phyloP scores from a whole-genome alignment of 2,888 invertebrate genomes.

The Apotomis turbidana region DNA sequence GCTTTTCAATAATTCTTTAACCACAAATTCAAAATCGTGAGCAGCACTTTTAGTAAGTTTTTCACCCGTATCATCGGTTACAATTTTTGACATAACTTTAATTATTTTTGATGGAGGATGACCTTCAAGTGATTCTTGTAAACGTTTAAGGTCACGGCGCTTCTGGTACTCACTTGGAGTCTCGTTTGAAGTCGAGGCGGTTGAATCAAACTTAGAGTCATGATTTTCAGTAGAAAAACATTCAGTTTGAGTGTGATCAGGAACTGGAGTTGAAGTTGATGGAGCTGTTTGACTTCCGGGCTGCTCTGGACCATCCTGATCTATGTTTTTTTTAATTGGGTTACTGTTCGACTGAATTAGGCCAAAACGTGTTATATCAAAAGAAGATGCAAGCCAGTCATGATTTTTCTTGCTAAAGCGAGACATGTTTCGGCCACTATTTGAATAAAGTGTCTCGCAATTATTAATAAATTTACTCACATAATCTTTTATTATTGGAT shows the following conservation, averaged over 20 bases:
- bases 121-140: background rate
- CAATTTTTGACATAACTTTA: slow-evolving; percentile 1
- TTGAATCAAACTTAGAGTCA: too few relatives aligned
- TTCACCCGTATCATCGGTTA: background rate
- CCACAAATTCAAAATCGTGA: slow-evolving; percentile 25
- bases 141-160: background rate
- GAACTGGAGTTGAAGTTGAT: background rate
- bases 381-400: slow-evolving; percentile 7
- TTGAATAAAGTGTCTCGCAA: background rate
- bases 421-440: slow-evolving; percentile 1
- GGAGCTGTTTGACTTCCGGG: too few relatives aligned
- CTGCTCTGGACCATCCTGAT: too few relatives aligned
- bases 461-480: background rate
- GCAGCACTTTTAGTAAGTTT: slow-evolving; percentile 16
- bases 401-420: slow-evolving; percentile 1
- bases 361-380: background rate
- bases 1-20: slow-evolving; percentile 30
- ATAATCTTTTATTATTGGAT: background rate
- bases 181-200: too few relatives aligned
- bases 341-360: too few relatives aligned
- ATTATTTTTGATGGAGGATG: background rate
- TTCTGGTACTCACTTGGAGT: background rate
- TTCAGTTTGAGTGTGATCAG: background rate
- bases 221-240: background rate
- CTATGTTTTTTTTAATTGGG: too few relatives aligned